Conservation (phyloP, 2,888 invertebrate species). For the Zygogramma bicolorata region DNA sequence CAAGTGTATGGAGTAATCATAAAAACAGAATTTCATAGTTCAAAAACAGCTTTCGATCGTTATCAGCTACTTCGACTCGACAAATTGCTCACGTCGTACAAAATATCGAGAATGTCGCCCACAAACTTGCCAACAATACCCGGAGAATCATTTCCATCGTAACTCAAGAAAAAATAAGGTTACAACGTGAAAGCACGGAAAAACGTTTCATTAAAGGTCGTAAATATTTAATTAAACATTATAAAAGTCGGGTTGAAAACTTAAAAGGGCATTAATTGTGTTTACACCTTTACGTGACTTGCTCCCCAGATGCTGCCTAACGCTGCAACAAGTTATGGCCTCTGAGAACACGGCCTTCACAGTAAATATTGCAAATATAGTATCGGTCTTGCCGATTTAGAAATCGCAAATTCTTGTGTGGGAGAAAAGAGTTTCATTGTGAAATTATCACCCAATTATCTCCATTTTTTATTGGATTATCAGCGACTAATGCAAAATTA, state of each 20-base stretch:
- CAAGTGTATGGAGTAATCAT: no score
- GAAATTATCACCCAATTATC: neutral
- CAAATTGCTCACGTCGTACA: neutral
- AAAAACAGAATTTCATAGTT: no score
- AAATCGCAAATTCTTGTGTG: neutral
- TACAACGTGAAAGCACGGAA: conserved; percentile 11
- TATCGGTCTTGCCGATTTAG: neutral
- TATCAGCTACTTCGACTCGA: neutral
- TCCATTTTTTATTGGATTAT: no score
- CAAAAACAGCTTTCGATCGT: no score
- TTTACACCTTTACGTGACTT: conserved; percentile 50
- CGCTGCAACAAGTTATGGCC: conserved; percentile 39
- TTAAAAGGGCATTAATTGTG: conserved; percentile 49
- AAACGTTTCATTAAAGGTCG: conserved; percentile 24
- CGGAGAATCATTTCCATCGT: neutral
- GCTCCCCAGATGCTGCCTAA: conserved; percentile 43
- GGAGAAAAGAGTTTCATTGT: neutral
- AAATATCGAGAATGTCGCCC: neutral
- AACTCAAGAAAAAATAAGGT: neutral
- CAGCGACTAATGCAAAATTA: no score
- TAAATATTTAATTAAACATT: conserved; percentile 44
- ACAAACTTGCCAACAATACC: neutral
- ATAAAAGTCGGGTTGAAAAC: conserved; percentile 40
- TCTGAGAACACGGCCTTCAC: conserved; percentile 5
- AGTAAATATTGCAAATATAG: neutral